Percentiles rank a stretch among this genome's conserved stretches.
These are phyloP conservation scores for Emydoidea blandingii DNA, from an alignment of 2,797 vertebrate genomes.

Conservation along the genomic window DNA sequence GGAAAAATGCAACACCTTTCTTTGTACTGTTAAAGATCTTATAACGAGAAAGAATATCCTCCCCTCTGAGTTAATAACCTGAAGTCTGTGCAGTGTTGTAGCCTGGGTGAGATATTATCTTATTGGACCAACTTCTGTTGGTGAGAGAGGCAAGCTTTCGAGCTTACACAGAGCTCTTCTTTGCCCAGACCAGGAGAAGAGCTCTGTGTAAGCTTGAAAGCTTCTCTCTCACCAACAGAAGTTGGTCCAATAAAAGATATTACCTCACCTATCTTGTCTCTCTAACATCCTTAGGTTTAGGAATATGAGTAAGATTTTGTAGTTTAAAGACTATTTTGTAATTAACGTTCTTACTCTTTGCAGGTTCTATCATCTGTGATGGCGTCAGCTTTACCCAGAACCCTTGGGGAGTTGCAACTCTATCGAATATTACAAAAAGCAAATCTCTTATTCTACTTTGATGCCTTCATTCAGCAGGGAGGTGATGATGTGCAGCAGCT, in stretches of 20 bases:
- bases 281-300: background rate
- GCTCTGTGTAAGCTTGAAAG: background rate
- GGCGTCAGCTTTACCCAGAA: slow-evolving; percentile 95
- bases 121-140: background rate
- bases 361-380: slow-evolving; percentile 86
- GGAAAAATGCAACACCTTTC: background rate
- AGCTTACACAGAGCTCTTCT: background rate
- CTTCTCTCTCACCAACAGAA: background rate
- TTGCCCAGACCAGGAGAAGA: background rate
- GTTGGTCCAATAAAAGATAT: background rate
- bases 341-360: slow-evolving; percentile 11
- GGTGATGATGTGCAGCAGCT: slow-evolving; percentile 99
- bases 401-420: slow-evolving; percentile 97
- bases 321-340: background rate
- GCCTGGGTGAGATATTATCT: rapidly evolving
- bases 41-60: background rate
- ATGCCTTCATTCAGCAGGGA: slow-evolving; percentile 99
- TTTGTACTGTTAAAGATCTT: rapidly evolving
- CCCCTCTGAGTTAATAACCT: background rate
- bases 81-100: rapidly evolving
- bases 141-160: background rate
- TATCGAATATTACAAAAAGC: slow-evolving; percentile 97
- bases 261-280: background rate
- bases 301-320: background rate
- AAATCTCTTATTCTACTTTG: slow-evolving; percentile 98